phyloP scores from a whole-genome alignment of 2,113 vertebrate species.

The Pseudolaguvia tuberculata region DNA sequence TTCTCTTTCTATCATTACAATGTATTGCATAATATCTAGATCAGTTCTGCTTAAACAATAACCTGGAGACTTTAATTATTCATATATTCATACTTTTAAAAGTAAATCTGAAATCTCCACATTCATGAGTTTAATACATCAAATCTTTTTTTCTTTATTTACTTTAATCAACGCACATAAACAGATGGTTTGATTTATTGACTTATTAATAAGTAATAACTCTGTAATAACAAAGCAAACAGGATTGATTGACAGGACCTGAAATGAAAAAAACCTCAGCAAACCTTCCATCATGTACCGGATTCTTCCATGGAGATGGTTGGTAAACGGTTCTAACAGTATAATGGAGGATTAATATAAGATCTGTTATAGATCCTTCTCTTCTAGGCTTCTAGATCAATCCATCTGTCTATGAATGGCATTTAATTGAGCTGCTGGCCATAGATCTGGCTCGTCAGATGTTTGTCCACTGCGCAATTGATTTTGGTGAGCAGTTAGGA shows the following conservation, averaged over 20 bases:
- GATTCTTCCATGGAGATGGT: slow-evolving; percentile 10
- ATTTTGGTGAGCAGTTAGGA: slow-evolving; percentile 48
- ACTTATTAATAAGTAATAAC: slow-evolving; percentile 7
- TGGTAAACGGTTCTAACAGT: slow-evolving; percentile 32
- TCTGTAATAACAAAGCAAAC: background rate
- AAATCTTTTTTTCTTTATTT: background rate
- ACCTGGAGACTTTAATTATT: no score
- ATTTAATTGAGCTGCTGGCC: slow-evolving; percentile 49
- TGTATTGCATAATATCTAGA: background rate
- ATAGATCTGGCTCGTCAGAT: slow-evolving; percentile 51
- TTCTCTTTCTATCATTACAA: background rate
- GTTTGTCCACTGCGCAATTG: slow-evolving; percentile 50
- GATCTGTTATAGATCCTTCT: slow-evolving; percentile 40
- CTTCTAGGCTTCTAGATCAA: slow-evolving; percentile 47
- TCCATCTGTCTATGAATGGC: slow-evolving; percentile 48
- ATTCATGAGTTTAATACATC: background rate
- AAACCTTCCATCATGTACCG: no score
- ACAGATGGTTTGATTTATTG: slow-evolving; percentile 4
- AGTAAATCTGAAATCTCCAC: background rate
- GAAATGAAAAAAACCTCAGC: no score
- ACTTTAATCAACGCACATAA: background rate
- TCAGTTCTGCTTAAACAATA: background rate
- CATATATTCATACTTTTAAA: background rate
- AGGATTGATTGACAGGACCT: background rate
- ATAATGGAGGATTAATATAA: slow-evolving; percentile 37